Percentiles rank a stretch among this genome's conserved stretches.
These are phyloP conservation scores for Clepsis dumicolana DNA, from an alignment of 2,888 invertebrate species.

Conservation along the genomic window DNA sequence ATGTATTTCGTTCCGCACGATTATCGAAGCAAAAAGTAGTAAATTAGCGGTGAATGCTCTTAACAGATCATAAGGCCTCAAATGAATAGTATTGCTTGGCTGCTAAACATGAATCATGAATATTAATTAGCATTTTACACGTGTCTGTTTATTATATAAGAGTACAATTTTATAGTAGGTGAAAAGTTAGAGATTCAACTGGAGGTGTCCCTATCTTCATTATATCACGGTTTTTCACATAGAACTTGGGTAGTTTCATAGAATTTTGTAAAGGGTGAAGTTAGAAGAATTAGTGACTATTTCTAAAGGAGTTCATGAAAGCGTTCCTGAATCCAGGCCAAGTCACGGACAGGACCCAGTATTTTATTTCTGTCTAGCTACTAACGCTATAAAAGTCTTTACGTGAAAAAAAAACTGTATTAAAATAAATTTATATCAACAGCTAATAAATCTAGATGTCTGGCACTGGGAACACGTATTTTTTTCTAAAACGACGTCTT, in stretches of 20 bases:
- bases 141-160: neutral
- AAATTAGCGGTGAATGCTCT: conserved; percentile 3
- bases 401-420: neutral
- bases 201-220: neutral
- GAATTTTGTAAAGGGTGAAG: neutral
- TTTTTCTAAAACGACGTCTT: neutral
- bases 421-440: neutral
- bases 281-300: neutral
- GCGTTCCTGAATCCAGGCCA: no score
- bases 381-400: neutral
- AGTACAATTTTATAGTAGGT: neutral
- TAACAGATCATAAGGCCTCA: neutral
- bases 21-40: conserved; percentile 28
- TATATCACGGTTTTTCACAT: neutral
- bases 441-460: neutral
- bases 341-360: neutral
- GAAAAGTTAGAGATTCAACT: neutral
- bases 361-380: neutral
- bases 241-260: neutral
- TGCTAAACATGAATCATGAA: neutral
- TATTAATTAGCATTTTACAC: neutral
- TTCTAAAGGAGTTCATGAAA: no score
- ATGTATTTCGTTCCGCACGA: conserved; percentile 33
- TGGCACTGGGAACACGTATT: neutral
- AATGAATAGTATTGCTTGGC: neutral